Evolutionary conservation across 1,140 invertebrate species (phyloP).

Genomic region (Hypothenemus hampei): DNA sequence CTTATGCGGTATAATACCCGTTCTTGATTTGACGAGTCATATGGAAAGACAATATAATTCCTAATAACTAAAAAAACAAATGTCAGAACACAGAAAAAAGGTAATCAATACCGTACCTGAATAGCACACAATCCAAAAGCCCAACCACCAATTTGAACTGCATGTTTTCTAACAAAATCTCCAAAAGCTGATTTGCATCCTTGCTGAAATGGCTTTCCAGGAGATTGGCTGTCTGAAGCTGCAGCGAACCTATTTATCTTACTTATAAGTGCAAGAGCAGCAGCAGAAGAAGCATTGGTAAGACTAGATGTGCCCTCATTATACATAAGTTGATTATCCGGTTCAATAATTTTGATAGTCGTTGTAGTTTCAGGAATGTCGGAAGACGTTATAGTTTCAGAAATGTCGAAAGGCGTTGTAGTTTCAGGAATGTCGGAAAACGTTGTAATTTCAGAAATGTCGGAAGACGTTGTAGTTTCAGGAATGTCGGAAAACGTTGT

Average conservation of each 20-base stretch:
- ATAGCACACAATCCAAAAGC: conserved; percentile 32
- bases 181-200: conserved; percentile 31
- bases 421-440: no score
- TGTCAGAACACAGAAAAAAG: background rate
- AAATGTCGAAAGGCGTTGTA: no score
- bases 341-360: no score
- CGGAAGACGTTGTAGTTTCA: background rate
- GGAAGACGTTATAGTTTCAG: no score
- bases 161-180: conserved; percentile 30
- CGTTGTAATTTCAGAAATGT: background rate
- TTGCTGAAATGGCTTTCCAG: conserved; percentile 17
- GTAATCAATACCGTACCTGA: conserved; percentile 25
- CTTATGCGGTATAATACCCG: conserved; percentile 28
- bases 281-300: background rate
- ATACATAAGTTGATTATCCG: no score
- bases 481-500: background rate
- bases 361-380: no score
- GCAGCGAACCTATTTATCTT: background rate
- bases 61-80: conserved; percentile 31
- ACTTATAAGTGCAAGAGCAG: background rate
- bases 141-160: conserved; percentile 32
- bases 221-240: conserved; percentile 2
- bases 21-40: conserved; percentile 35
- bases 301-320: no score
- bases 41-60: conserved; percentile 36